Base-by-base conservation (phyloP, 2,797 vertebrate species). In the Serranus cabrilla region DNA sequence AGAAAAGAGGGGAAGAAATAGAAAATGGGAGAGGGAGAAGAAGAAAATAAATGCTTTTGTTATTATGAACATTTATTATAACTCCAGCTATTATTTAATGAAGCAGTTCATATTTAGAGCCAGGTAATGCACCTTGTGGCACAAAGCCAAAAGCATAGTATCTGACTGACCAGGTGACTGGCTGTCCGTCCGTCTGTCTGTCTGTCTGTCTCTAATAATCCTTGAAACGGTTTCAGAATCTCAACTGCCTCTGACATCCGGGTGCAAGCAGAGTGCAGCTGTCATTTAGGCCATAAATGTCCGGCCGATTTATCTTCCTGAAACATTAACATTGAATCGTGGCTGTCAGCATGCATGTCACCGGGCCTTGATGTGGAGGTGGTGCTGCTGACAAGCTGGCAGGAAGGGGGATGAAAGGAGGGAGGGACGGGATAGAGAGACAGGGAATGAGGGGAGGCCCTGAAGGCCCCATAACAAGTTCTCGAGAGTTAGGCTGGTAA, bases 251-350 rank as follows among this genome's bases (percentile, higher is more conserved):
- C 59, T 50, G 74, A 61, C 76, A 71, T 57, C 47, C 27, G 73
- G 82, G 81, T 86, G 78, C 85, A 84, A 65, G 73, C 76, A 64
- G 55, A 90, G 85, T 76, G 78, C 91, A 90, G 83, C 85, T 89
- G 91, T 92, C 91, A 87, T 80, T 82, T 72, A 88, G 77, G 60
- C 76, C 68, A 68, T 84, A 87, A 84, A 86, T 64, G 68, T 79
- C 86, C 80, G 12, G 76, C 39, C 49, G 78, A 90, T 89, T 87
- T 75, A 89, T 87, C 82, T 56, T 58, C 62, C 37, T 7, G 60
- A 68, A 65, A 61, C 87, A 87, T 87, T 87, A 83, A 74, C 80
- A 78, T 76, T 71, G 86, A 81, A 86, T 79, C 39, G 57, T 14
- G 60, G 78, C 77, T 93, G 86, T 88, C 89, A 84, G 82, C 79